Conservation (phyloP, 2,797 vertebrate genomes). For the Phoxinus dragarum region DNA sequence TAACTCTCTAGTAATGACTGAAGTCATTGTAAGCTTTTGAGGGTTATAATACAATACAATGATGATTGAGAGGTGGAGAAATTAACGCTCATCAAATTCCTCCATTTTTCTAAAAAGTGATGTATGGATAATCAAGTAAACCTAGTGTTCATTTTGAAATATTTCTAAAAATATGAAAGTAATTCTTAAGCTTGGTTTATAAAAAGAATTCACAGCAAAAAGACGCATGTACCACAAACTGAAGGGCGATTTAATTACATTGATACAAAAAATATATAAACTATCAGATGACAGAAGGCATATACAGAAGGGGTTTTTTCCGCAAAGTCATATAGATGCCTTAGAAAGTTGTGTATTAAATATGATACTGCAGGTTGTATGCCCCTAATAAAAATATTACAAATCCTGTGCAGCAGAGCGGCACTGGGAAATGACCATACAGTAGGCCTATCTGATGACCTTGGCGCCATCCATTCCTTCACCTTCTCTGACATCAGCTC, state of each 20-base stretch:
- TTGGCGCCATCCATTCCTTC: constrained; percentile 7
- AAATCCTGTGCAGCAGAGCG: neutral
- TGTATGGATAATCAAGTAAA: neutral
- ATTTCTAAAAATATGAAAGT: neutral
- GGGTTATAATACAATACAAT: no score
- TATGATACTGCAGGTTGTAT: neutral
- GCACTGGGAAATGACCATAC: neutral
- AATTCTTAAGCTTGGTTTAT: neutral
- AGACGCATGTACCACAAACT: no score
- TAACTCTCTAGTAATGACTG: no score
- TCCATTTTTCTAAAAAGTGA: neutral
- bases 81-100: no score
- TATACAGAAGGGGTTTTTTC: neutral
- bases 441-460: neutral
- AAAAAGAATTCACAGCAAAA: neutral
- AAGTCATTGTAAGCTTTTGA: no score
- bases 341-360: neutral
- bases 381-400: neutral
- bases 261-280: neutral
- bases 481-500: constrained; percentile 3
- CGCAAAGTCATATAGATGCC: no score
- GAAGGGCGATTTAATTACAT: no score
- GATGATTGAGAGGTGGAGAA: no score
- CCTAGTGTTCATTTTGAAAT: neutral
- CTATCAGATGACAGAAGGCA: neutral